Base-by-base conservation (phyloP, 2,797 vertebrate species). In the Karalla daura region DNA sequence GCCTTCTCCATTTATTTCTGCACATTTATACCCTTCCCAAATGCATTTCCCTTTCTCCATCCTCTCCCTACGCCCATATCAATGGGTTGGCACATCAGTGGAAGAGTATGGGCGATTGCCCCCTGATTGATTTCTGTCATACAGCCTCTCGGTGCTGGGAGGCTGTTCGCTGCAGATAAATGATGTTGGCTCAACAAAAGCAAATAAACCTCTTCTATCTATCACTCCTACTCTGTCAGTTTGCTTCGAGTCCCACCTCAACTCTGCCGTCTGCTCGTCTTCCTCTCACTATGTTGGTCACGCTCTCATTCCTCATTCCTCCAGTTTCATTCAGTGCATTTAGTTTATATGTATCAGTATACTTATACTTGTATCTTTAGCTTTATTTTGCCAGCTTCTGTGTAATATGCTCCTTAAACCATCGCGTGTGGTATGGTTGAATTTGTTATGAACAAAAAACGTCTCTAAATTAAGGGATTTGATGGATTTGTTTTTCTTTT, bases 41-140 rank as follows among this genome's bases (percentile, higher is more conserved):
- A 6, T 39, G n/a, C 51, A 2, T 64, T 64, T 32, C 60, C 20
- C 40, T 44, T 15, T 28, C 4, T 17, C 52, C 25, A 1, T 39
- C 50, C 25, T 67, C 24, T 43, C 39, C 23, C 50, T 64, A 67
- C 63, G 64, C 52, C 61, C 65, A 67, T 88, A 83, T 88, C 80
- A 75, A 89, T 86, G 79, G 71, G 59, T 73, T 66, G 76, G 53
- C 45, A 68, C 83, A 83, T 86, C 74, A 71, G 80, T 77, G 74
- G 70, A 69, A 70, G 84, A 80, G 83, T 85, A 85, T 81, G 87
- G 86, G 76, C 70, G 83, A 89, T 88, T 90, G 86, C 76, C 76
- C 81, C 72, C 76, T 74, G 85, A 92, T 89, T 91, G 91, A 91
- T 93, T 90, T 87, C 75, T 88, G 85, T 89, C 89, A 90, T 76